These are phyloP conservation scores for Arctocebus calabarensis DNA, from an alignment of 2,797 vertebrate genomes.

Conservation along the genomic window DNA sequence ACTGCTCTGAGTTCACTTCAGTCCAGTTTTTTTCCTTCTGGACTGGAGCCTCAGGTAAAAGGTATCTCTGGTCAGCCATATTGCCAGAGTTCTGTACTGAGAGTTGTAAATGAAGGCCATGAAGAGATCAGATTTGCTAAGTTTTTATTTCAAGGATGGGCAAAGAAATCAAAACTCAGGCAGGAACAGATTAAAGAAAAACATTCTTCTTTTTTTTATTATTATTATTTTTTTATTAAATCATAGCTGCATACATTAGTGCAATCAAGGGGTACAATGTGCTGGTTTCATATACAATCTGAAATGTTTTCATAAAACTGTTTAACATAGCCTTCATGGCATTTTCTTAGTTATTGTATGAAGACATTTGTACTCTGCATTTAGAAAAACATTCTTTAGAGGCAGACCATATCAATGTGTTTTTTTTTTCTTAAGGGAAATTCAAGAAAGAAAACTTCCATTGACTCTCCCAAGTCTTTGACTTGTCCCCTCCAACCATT, in stretches of 20 bases:
- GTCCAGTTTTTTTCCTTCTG: no score
- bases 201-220: background rate
- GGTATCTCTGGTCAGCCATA: no score
- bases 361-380: no score
- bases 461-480: background rate
- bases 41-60: no score
- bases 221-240: no score
- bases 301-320: no score
- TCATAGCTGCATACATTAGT: no score
- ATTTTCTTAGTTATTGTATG: no score
- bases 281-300: no score
- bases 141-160: slow-evolving; percentile 41
- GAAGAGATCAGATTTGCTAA: slow-evolving; percentile 29
- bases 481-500: background rate
- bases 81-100: background rate
- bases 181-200: slow-evolving; percentile 29
- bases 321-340: no score
- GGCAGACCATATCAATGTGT: slow-evolving; percentile 23
- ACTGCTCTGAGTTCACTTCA: no score
- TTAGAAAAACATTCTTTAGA: background rate
- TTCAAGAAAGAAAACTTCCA: background rate
- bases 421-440: slow-evolving; percentile 45
- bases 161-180: slow-evolving; percentile 29
- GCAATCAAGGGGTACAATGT: no score
- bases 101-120: slow-evolving; percentile 33